Evolutionary conservation across 2,113 vertebrate species (phyloP).

Genomic region (Carollia perspicillata): DNA sequence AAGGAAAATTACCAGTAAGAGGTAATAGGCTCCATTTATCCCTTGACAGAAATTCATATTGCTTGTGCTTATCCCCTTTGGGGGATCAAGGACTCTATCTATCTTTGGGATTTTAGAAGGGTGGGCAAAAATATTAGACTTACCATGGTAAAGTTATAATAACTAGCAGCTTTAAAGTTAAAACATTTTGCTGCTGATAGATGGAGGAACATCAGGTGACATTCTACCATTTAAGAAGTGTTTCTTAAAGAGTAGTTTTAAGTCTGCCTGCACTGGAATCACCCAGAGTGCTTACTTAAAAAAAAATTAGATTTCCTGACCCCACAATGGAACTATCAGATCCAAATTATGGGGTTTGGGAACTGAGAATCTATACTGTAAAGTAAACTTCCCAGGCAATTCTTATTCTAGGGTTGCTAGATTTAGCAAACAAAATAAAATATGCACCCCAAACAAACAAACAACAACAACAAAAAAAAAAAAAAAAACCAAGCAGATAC

Average conservation of each 20-base stretch:
- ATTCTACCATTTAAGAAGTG: neutral
- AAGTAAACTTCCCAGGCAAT: no score
- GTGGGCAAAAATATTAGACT: slow-evolving; percentile 17
- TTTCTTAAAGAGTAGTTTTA: neutral
- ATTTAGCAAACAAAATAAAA: no score
- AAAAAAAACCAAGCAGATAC: no score
- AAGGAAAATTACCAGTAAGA: slow-evolving; percentile 62
- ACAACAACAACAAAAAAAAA: no score
- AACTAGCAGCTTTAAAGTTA: slow-evolving; percentile 23
- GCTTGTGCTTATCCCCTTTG: fast-evolving
- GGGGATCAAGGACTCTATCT: slow-evolving; percentile 8
- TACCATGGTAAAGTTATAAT: neutral
- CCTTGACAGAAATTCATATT: slow-evolving; percentile 51
- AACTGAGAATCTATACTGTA: no score
- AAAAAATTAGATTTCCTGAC: no score
- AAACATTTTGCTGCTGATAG: slow-evolving; percentile 27
- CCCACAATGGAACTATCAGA: no score
- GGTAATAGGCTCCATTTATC: slow-evolving; percentile 50
- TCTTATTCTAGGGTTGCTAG: no score
- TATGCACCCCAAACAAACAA: no score
- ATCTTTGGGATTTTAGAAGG: slow-evolving; percentile 39
- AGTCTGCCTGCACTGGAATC: neutral
- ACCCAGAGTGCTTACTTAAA: neutral
- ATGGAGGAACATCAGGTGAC: neutral
- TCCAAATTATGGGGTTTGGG: no score